These are phyloP conservation scores for Lampris megalopsis DNA, from an alignment of 2,113 vertebrate genomes.

Conservation along the genomic window DNA sequence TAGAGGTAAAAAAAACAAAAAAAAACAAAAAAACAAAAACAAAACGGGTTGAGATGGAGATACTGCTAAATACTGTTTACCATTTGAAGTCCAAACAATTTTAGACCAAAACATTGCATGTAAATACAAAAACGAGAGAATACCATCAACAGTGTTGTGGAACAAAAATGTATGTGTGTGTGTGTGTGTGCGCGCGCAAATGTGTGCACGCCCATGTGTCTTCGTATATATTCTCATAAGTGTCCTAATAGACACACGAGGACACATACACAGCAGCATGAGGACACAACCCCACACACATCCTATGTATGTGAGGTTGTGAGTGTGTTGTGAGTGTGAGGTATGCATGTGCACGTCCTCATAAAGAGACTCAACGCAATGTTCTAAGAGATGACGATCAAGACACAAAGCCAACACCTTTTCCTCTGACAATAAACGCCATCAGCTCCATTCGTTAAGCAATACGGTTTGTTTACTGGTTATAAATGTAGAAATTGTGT, in stretches of 20 bases:
- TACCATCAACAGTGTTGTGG: neutral
- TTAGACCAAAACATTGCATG: neutral
- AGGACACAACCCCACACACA: no score
- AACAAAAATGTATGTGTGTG: neutral
- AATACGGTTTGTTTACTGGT: conserved; percentile 25
- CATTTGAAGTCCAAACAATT: conserved; percentile 1
- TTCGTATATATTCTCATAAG: neutral
- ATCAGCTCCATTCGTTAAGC: no score
- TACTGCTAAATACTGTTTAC: conserved; percentile 1
- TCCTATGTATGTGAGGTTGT: no score
- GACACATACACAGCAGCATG: no score
- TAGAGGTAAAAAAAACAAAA: neutral
- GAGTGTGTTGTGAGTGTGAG: no score
- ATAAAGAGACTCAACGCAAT: no score
- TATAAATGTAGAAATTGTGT: conserved; percentile 25
- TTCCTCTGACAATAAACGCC: no score
- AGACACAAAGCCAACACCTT: no score
- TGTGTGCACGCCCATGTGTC: neutral
- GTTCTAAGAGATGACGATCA: no score
- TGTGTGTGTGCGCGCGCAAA: neutral
- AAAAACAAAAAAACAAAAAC: no score
- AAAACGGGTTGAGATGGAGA: conserved; percentile 1
- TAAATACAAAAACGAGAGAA: neutral
- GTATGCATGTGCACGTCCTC: no score
- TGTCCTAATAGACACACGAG: no score